phyloP scores from a whole-genome alignment of 2,113 vertebrate species.

The Dendropsophus ebraccatus region DNA sequence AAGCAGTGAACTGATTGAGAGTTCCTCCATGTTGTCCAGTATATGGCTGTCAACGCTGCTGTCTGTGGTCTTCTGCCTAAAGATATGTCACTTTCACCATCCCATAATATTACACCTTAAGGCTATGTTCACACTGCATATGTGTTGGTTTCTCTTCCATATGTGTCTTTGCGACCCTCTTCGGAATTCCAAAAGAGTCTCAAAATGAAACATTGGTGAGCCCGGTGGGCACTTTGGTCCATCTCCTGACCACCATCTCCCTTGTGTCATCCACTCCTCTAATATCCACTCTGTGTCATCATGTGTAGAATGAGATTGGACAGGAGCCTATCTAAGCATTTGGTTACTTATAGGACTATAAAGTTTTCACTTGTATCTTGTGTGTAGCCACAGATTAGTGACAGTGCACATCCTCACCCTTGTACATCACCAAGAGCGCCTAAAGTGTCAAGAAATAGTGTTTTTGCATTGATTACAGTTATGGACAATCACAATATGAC shows the following conservation, averaged over 20 bases:
- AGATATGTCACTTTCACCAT: background rate
- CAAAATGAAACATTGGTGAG: background rate
- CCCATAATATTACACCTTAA: background rate
- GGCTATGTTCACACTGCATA: too few species aligned
- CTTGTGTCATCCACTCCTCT: background rate
- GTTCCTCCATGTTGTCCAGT: background rate
- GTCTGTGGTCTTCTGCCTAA: background rate
- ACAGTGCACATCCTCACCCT: too few species aligned
- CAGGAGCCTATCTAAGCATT: background rate
- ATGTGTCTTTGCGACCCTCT: background rate
- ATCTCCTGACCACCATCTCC: background rate
- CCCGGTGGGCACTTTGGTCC: too few species aligned
- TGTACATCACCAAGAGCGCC: too few species aligned
- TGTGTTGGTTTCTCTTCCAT: background rate
- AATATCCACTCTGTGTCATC: too few species aligned
- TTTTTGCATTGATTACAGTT: too few species aligned
- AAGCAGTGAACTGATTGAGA: too few species aligned
- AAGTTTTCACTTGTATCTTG: too few species aligned
- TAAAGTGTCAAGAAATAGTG: too few species aligned
- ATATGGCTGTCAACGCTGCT: background rate
- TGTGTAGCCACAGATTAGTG: too few species aligned
- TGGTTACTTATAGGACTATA: background rate
- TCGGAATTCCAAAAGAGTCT: background rate
- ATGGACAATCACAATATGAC: too few species aligned
- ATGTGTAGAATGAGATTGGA: background rate